Percentiles rank a stretch among this genome's conserved stretches.
Conservation (phyloP, 2,113 vertebrate species). For the Platichthys flesus region DNA sequence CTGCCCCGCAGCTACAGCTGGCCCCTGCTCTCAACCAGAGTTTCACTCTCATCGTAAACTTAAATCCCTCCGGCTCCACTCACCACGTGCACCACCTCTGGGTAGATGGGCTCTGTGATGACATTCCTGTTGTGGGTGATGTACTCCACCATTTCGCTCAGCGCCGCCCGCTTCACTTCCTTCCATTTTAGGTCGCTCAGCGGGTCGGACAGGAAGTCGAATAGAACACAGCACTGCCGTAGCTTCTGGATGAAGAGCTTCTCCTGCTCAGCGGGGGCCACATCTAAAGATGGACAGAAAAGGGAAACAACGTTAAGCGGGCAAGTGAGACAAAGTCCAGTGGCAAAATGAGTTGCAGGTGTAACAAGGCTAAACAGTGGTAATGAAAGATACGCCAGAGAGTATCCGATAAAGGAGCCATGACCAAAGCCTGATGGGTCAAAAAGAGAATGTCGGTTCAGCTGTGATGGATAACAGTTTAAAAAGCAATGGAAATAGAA, state of each 20-base stretch:
- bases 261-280: conserved; percentile 95
- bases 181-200: conserved; percentile 99
- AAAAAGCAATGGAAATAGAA: conserved; percentile 11
- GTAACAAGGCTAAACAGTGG: conserved; percentile 10
- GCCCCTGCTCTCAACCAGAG: not conserved
- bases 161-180: conserved; percentile 95
- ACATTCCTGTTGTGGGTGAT: conserved; percentile 97
- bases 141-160: conserved; percentile 99
- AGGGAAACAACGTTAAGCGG: not conserved
- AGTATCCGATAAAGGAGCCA: too few relatives aligned
- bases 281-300: conserved; percentile 83
- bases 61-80: conserved; percentile 70
- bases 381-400: too few relatives aligned
- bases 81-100: conserved; percentile 98
- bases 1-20: not conserved
- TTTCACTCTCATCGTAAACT: conserved; percentile 8
- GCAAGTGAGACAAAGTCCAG: not conserved
- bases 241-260: conserved; percentile 99
- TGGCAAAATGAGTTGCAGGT: conserved; percentile 6
- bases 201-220: conserved; percentile 97
- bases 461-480: conserved; percentile 6
- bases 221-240: conserved; percentile 96
- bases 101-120: conserved; percentile 98
- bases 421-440: too few relatives aligned
- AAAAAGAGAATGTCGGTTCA: too few relatives aligned